phyloP scores from a whole-genome alignment of 1,140 invertebrate species.

The Drosophila nebulosa region DNA sequence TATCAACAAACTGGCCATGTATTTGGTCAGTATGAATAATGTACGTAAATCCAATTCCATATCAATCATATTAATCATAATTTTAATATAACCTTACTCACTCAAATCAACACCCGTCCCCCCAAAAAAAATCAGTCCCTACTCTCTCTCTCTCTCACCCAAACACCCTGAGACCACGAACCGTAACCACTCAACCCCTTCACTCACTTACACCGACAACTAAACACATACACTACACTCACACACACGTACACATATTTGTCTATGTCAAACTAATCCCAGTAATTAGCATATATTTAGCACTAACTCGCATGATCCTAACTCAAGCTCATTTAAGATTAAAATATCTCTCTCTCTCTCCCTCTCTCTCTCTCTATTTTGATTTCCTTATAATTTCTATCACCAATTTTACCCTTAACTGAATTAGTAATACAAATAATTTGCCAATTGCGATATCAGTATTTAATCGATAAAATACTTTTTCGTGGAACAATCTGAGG shows the following conservation, averaged over 20 bases:
- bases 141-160: too few relatives aligned
- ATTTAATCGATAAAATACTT: not conserved
- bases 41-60: slow-evolving; percentile 59
- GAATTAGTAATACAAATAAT: not conserved
- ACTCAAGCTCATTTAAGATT: not conserved
- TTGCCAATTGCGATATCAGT: not conserved
- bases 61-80: slow-evolving; percentile 3
- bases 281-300: slow-evolving; percentile 1
- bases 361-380: too few relatives aligned
- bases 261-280: not conserved
- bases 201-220: slow-evolving; percentile 33
- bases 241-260: not conserved
- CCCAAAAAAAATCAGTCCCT: not conserved
- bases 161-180: slow-evolving; percentile 59
- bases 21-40: slow-evolving; percentile 85
- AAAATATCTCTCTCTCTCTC: too few relatives aligned
- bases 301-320: slow-evolving; percentile 35
- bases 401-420: too few relatives aligned
- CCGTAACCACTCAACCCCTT: slow-evolving; percentile 16
- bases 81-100: not conserved
- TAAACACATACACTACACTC: slow-evolving; percentile 17
- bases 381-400: not conserved
- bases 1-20: slow-evolving; percentile 88
- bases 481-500: not conserved
- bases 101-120: not conserved